These are phyloP conservation scores for Drosophila kurseongensis DNA, from an alignment of 1,140 invertebrate genomes.

Conservation along the genomic window DNA sequence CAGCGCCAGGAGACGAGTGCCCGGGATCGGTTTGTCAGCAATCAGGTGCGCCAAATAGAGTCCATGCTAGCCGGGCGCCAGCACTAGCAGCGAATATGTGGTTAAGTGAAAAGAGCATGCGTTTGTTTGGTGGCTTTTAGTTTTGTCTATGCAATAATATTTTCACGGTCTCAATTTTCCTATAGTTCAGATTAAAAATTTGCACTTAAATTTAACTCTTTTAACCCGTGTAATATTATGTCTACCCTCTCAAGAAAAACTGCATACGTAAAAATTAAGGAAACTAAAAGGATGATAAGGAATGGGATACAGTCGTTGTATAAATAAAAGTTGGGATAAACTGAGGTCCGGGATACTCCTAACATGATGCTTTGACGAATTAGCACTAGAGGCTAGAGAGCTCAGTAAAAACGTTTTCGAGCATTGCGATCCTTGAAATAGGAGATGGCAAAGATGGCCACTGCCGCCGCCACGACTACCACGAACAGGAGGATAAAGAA, in stretches of 20 bases:
- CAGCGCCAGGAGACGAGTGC: conserved; percentile 22
- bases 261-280: neutral
- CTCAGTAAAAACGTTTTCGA: conserved; percentile 95
- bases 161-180: conserved; percentile 77
- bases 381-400: conserved; percentile 4
- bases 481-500: conserved; percentile 93
- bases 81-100: conserved; percentile 28
- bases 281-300: conserved; percentile 31
- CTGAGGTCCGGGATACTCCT: conserved; percentile 25
- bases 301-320: conserved; percentile 41
- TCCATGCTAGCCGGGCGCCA: conserved; percentile 66
- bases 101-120: conserved; percentile 28
- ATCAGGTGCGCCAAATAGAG: conserved; percentile 72
- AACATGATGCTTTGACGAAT: conserved; percentile 18
- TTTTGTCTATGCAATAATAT: conserved; percentile 69
- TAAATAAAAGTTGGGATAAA: conserved; percentile 46
- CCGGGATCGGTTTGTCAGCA: conserved; percentile 69
- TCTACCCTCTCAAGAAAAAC: conserved; percentile 32
- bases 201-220: conserved; percentile 73
- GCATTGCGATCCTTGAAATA: conserved; percentile 96
- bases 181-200: conserved; percentile 79
- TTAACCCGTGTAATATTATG: conserved; percentile 41
- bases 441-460: conserved; percentile 94
- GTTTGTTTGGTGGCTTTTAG: conserved; percentile 29
- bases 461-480: conserved; percentile 91